These are phyloP conservation scores for Meles meles DNA, from an alignment of 2,113 vertebrate species.

Conservation along the genomic window DNA sequence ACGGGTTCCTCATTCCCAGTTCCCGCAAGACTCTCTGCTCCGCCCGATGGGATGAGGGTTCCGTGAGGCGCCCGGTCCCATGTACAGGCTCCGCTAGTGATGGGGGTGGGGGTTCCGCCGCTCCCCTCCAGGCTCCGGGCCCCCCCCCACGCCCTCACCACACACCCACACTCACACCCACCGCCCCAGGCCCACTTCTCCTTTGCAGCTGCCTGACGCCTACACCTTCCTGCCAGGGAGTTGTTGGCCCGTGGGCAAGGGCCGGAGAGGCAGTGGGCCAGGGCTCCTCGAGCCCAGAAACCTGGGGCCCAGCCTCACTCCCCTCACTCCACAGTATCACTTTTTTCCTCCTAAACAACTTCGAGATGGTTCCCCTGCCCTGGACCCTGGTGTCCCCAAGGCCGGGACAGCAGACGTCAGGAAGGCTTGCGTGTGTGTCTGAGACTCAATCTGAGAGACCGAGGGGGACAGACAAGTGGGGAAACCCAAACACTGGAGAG, in stretches of 20 bases:
- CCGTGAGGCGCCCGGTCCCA: background rate
- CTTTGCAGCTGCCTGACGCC: slow-evolving; percentile 55
- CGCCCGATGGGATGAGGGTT: background rate
- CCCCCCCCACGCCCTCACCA: background rate
- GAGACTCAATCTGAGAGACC: background rate
- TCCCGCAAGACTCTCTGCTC: background rate
- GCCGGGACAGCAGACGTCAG: background rate
- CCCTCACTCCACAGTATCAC: background rate
- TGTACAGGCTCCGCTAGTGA: too few relatives aligned
- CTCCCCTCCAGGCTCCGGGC: background rate
- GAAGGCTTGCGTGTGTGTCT: background rate
- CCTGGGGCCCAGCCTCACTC: background rate
- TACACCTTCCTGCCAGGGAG: slow-evolving; percentile 69
- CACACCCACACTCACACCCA: slow-evolving; percentile 16
- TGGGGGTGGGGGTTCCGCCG: background rate
- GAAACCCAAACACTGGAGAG: background rate
- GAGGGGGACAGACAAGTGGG: background rate
- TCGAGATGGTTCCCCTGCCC: too few relatives aligned
- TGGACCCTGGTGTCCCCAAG: background rate
- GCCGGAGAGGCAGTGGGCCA: background rate
- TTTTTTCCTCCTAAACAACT: background rate
- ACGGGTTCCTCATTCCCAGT: background rate
- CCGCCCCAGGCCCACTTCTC: slow-evolving; percentile 60
- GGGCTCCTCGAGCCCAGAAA: background rate
- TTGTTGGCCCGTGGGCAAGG: slow-evolving; percentile 42